Evolutionary conservation across 2,888 invertebrate genomes (phyloP).

Genomic region (Dastarcus helophoroides): DNA sequence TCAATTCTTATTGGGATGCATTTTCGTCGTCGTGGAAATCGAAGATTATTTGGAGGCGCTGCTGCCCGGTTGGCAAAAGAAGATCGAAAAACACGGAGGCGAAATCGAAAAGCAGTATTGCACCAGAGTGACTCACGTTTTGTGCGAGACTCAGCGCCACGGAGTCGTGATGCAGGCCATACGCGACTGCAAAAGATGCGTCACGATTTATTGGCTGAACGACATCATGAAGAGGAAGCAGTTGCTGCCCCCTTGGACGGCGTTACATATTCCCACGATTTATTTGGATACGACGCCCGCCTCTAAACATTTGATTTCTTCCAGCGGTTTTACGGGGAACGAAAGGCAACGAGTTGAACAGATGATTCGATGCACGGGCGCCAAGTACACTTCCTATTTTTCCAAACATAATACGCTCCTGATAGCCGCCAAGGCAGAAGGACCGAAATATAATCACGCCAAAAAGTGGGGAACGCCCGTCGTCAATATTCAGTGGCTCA

Average conservation of each 20-base stretch:
- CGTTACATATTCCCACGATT: constrained; percentile 74
- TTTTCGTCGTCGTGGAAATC: constrained; percentile 57
- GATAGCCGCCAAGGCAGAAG: constrained; percentile 71
- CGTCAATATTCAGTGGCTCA: constrained; percentile 89
- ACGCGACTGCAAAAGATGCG: constrained; percentile 56
- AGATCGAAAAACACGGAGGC: constrained; percentile 35
- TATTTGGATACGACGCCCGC: constrained; percentile 57
- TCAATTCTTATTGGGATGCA: constrained; percentile 82
- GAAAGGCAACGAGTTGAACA: constrained; percentile 71
- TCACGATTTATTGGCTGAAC: constrained; percentile 82
- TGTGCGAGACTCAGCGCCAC: constrained; percentile 84
- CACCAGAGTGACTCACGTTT: constrained; percentile 78
- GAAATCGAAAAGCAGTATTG: constrained; percentile 79
- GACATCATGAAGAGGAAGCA: constrained; percentile 80
- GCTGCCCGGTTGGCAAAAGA: constrained; percentile 32
- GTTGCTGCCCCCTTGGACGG: constrained; percentile 86
- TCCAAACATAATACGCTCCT: constrained; percentile 69
- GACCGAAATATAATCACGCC: constrained; percentile 79
- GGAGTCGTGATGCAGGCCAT: constrained; percentile 79
- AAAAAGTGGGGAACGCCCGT: constrained; percentile 85
- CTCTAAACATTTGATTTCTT: constrained; percentile 64
- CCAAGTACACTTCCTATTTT: constrained; percentile 67
- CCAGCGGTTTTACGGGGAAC: constrained; percentile 83
- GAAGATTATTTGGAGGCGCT: constrained; percentile 30
- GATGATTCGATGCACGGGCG: constrained; percentile 79